Conservation (phyloP, 1,140 invertebrate genomes). For the Halesus radiatus region DNA sequence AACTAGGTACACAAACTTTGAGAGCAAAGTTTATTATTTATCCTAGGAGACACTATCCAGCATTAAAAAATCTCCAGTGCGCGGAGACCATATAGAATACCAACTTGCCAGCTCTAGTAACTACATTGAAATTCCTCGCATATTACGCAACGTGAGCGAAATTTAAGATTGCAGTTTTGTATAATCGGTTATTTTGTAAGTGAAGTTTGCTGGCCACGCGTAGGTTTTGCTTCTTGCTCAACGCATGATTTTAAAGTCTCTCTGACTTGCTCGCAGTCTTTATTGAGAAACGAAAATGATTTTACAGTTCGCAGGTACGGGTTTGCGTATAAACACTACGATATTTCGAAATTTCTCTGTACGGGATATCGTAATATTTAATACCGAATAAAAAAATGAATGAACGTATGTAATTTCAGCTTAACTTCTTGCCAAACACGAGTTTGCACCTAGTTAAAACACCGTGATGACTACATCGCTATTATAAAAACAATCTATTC, state of each 20-base stretch:
- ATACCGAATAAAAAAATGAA: too few species aligned
- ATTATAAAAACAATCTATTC: too few species aligned
- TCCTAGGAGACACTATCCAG: constrained; percentile 8
- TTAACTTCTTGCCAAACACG: too few species aligned
- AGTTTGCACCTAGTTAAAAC: too few species aligned
- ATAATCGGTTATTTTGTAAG: constrained; percentile 23
- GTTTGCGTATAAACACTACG: too few species aligned
- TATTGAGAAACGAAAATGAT: too few species aligned
- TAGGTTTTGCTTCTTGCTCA: not conserved
- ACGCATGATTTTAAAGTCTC: not conserved
- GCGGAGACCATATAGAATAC: not conserved
- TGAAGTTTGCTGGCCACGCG: constrained; percentile 1
- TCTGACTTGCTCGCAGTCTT: not conserved
- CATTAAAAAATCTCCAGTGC: constrained; percentile 23
- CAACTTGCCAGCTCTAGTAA: constrained; percentile 4
- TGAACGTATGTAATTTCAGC: too few species aligned
- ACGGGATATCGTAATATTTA: too few species aligned
- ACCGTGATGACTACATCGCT: too few species aligned
- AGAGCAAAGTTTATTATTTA: not conserved
- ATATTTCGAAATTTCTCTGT: too few species aligned
- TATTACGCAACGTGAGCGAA: constrained; percentile 28
- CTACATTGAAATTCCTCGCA: constrained; percentile 31
- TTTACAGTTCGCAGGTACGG: too few species aligned
- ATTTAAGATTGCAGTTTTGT: constrained; percentile 14
- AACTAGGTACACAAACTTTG: not conserved